A percentile compares a stretch with the other conserved stretches of the same genome.
Conservation (phyloP, 2,797 vertebrate genomes). For the Sebastiscus tertius region DNA sequence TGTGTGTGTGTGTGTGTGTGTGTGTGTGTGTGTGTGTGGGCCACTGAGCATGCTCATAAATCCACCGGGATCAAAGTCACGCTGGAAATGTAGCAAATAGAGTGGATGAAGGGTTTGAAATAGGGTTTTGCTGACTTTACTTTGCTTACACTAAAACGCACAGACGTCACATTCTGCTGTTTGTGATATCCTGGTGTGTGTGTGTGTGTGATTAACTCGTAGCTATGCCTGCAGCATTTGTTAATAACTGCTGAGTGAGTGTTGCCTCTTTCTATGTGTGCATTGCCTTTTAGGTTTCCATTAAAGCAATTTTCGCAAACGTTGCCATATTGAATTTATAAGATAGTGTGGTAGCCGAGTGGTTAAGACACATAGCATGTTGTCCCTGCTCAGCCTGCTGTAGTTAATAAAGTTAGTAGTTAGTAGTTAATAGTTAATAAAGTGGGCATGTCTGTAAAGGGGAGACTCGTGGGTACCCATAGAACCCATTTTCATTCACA, state of each 20-base stretch:
- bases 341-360: not conserved
- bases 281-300: not conserved
- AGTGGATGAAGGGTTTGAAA: constrained; percentile 25
- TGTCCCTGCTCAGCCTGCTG: not conserved
- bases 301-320: not conserved
- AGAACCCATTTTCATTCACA: too few species aligned
- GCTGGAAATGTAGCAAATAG: constrained; percentile 1
- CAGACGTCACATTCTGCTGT: constrained; percentile 8
- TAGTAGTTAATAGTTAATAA: too few species aligned
- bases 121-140: not conserved
- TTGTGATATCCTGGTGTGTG: not conserved
- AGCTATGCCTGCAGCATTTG: not conserved
- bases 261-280: not conserved
- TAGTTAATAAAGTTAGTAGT: too few species aligned
- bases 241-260: not conserved
- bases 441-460: too few species aligned
- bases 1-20: not conserved
- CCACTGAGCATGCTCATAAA: constrained; percentile 14
- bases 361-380: not conserved
- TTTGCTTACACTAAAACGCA: not conserved
- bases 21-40: not conserved
- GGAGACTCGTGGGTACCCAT: too few species aligned
- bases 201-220: not conserved
- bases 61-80: constrained; percentile 12
- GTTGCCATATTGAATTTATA: not conserved